Conservation (phyloP, 2,888 invertebrate species). For the Spisula subtruncata region DNA sequence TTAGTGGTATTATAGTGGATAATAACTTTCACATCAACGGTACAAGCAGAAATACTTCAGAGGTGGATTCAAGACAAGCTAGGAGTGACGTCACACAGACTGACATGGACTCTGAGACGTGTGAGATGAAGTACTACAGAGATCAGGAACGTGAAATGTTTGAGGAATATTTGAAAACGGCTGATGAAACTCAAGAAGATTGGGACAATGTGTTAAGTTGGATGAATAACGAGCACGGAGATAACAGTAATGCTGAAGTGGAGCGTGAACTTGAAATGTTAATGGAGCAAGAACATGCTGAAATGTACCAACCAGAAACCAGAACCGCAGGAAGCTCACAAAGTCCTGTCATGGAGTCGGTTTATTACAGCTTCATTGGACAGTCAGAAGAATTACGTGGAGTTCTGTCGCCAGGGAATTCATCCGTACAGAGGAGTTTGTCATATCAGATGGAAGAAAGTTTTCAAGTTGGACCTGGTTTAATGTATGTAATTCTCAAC, state of each 20-base stretch:
- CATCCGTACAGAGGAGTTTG: background rate
- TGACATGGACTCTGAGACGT: background rate
- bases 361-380: constrained; percentile 67
- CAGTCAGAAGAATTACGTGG: constrained; percentile 61
- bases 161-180: constrained; percentile 59
- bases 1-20: constrained; percentile 62
- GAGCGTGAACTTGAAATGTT: constrained; percentile 55
- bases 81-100: constrained; percentile 7
- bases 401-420: background rate
- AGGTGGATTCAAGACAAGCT: constrained; percentile 40
- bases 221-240: constrained; percentile 63
- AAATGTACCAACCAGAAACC: background rate
- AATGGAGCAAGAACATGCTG: constrained; percentile 36
- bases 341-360: constrained; percentile 58
- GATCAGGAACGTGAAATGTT: constrained; percentile 49
- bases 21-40: constrained; percentile 54
- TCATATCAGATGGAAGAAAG: background rate
- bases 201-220: constrained; percentile 65
- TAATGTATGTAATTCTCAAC: constrained; percentile 57
- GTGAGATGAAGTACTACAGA: background rate
- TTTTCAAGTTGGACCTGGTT: constrained; percentile 12
- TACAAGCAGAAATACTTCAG: constrained; percentile 34
- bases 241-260: constrained; percentile 33
- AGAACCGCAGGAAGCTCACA: background rate
- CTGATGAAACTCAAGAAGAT: constrained; percentile 57